Conservation (phyloP, 2,888 invertebrate genomes). For the Colletes collaris region DNA sequence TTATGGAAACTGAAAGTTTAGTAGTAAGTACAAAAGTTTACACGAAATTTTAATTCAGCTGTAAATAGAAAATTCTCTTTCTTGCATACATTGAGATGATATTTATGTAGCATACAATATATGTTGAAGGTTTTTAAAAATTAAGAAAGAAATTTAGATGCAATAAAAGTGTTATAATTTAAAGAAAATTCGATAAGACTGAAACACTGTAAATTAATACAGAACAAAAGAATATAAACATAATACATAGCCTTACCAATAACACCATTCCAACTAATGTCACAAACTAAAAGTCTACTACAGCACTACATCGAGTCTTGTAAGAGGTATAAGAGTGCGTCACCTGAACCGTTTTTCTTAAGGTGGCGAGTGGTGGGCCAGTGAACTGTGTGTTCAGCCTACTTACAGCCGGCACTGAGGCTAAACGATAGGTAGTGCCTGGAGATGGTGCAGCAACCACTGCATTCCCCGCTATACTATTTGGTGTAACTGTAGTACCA, state of each 20-base stretch:
- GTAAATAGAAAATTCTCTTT: conserved; percentile 13
- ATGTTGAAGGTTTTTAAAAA: conserved; percentile 30
- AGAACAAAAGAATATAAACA: conserved; percentile 48
- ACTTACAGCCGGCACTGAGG: conserved; percentile 94
- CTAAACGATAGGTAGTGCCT: conserved; percentile 90
- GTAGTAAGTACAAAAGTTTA: not conserved
- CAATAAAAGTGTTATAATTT: conserved; percentile 23
- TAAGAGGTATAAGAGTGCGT: conserved; percentile 80
- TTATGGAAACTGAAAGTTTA: conserved; percentile 24
- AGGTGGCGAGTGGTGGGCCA: conserved; percentile 85
- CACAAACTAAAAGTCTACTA: conserved; percentile 75
- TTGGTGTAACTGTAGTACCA: conserved; percentile 82
- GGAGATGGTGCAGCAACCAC: conserved; percentile 78
- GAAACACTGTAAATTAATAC: conserved; percentile 20
- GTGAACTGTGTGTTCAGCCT: conserved; percentile 86
- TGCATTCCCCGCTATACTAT: conserved; percentile 80
- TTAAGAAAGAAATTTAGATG: conserved; percentile 25
- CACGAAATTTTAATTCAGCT: not conserved
- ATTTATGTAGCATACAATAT: conserved; percentile 2
- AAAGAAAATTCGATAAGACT: conserved; percentile 22
- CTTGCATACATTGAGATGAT: conserved; percentile 13
- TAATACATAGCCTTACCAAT: conserved; percentile 66
- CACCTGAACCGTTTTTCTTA: conserved; percentile 85
- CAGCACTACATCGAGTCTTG: conserved; percentile 81
- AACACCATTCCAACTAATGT: conserved; percentile 75